Evolutionary conservation across 2,797 vertebrate genomes (phyloP).

Genomic region (Chromobotia macracanthus): DNA sequence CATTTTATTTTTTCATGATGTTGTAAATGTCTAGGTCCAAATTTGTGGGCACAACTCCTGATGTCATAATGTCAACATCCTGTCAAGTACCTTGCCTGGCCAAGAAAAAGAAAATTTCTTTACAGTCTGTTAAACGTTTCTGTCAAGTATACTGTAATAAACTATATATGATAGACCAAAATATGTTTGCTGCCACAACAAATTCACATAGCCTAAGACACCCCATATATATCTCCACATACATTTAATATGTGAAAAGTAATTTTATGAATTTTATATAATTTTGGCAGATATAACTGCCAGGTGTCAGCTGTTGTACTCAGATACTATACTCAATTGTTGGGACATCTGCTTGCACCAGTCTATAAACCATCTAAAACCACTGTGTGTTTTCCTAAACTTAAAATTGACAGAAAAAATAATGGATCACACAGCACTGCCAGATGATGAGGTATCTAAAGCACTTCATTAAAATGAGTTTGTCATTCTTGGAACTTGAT

Average conservation of each 20-base stretch:
- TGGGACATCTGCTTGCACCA: background rate
- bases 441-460: slow-evolving; percentile 46
- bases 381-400: slow-evolving; percentile 39
- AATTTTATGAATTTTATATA: slow-evolving; percentile 1
- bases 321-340: background rate
- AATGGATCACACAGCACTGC: slow-evolving; percentile 33
- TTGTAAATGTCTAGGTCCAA: slow-evolving; percentile 14
- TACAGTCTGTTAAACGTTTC: background rate
- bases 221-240: background rate
- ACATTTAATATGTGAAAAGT: background rate
- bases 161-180: background rate
- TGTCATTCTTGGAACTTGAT: slow-evolving; percentile 53
- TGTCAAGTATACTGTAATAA: background rate
- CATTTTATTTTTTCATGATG: slow-evolving; percentile 5
- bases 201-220: background rate
- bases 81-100: background rate
- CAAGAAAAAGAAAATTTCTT: background rate
- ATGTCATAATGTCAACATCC: slow-evolving; percentile 1
- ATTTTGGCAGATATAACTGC: slow-evolving; percentile 8
- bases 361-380: slow-evolving; percentile 22
- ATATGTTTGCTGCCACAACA: slow-evolving; percentile 42
- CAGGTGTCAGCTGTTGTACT: background rate
- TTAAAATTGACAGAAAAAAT: slow-evolving; percentile 47
- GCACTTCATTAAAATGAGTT: slow-evolving; percentile 53
- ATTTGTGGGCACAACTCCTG: slow-evolving; percentile 2